Percentiles rank a stretch among this genome's conserved stretches.
Conservation (phyloP, 2,113 vertebrate genomes). For the Laticauda colubrina region DNA sequence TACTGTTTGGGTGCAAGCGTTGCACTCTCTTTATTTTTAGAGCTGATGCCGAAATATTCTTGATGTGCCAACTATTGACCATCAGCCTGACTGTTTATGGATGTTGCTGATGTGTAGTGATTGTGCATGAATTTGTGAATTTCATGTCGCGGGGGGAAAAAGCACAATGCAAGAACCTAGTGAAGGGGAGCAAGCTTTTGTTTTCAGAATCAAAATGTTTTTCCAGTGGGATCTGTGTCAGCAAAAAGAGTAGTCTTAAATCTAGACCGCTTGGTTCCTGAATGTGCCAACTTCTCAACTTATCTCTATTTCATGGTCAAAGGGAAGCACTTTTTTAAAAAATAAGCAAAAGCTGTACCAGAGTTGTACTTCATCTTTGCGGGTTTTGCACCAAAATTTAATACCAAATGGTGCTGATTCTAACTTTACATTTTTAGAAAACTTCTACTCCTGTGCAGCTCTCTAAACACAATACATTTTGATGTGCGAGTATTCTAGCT, state of each 20-base stretch:
- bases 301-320: constrained; percentile 55
- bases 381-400: constrained; percentile 74
- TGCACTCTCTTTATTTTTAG: constrained; percentile 56
- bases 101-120: constrained; percentile 45
- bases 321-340: constrained; percentile 40
- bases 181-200: constrained; percentile 50
- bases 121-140: constrained; percentile 57
- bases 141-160: constrained; percentile 57
- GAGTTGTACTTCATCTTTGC: constrained; percentile 74
- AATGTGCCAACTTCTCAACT: constrained; percentile 76
- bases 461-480: constrained; percentile 70
- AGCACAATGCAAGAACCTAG: constrained; percentile 75
- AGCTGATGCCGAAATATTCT: constrained; percentile 45
- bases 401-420: constrained; percentile 70
- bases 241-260: constrained; percentile 52
- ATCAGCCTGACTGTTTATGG: constrained; percentile 48
- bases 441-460: constrained; percentile 62
- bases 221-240: constrained; percentile 53
- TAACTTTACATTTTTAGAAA: constrained; percentile 66
- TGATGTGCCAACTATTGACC: constrained; percentile 56
- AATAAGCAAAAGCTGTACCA: constrained; percentile 65
- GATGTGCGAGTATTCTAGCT: constrained; percentile 72
- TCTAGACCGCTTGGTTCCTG: constrained; percentile 67
- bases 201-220: constrained; percentile 56
- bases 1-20: constrained; percentile 51